Base-by-base conservation (phyloP, 1,140 invertebrate genomes). In the Plutomurus gul region DNA sequence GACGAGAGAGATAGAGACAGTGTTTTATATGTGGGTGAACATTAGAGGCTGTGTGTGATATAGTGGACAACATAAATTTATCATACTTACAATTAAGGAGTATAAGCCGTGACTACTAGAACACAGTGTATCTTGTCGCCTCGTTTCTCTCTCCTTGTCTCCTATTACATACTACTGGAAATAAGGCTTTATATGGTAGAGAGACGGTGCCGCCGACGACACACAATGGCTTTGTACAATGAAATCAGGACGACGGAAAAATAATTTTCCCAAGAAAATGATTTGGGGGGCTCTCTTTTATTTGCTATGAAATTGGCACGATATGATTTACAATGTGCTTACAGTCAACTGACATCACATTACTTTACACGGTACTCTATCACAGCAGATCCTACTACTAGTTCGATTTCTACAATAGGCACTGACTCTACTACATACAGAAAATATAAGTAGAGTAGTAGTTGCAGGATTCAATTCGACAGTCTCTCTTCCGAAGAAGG, bases 201-300 rank as follows among this genome's bases (percentile, higher is more conserved):
- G 20, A 51, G 47, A 51, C 47, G 25, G 20, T 51, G 20, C 20
- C 47, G 47, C n/a, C n/a, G n/a, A n/a, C n/a, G n/a, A n/a, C n/a
- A n/a, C n/a, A 51, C 47, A 51, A 51, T 51, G 47, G 47, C 47
- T 51, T 51, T 51, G 47, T 51, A 22, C 47, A 22, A 51, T 51
- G 47, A 51, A 51, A 51, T 51, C 47, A 51, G 47, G 47, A 51
- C 47, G 47, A 51, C 47, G 47, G 47, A 51, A 51, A 51, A 51
- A 51, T 51, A 51, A 51, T 51, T 51, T 51, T 51, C 47, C 25
- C 18, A 22, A 51, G 47, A 51, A 51, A 51, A 51, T 22, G 47
- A 51, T 51, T 51, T 22, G 18, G 25, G 25, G 47, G 47, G 7
- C 25, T 51, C 47, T 22, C 47, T 51, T 39, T 51, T 51, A 51